Percentiles rank a stretch among this genome's conserved stretches.
phyloP scores from a whole-genome alignment of 2,113 vertebrate genomes.

The Genyomyrus donnyi region DNA sequence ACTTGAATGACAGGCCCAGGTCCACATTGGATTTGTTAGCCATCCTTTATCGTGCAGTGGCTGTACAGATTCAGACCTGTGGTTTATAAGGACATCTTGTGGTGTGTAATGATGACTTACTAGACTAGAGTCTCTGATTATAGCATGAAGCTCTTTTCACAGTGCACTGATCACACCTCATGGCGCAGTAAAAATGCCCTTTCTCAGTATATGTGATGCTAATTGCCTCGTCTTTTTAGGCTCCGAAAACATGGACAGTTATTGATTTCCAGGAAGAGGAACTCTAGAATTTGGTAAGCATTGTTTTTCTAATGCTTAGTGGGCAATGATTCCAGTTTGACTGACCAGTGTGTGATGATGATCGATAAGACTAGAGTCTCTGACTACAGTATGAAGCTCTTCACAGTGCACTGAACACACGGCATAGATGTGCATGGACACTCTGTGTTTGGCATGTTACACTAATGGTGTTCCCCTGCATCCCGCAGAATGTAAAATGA shows the following conservation, averaged over 20 bases:
- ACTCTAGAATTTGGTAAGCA: neutral
- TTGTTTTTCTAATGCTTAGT: neutral
- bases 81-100: neutral
- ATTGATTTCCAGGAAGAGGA: neutral
- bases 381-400: slow-evolving; percentile 18
- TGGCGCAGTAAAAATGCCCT: neutral
- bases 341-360: slow-evolving; percentile 17
- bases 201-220: neutral
- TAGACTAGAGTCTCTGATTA: slow-evolving; percentile 33
- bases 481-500: neutral
- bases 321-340: neutral
- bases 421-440: neutral
- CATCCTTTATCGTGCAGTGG: neutral
- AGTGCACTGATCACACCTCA: slow-evolving; percentile 36
- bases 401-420: slow-evolving; percentile 38
- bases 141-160: slow-evolving; percentile 25
- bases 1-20: neutral
- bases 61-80: neutral
- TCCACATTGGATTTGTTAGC: neutral
- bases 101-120: slow-evolving; percentile 22
- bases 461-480: neutral
- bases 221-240: neutral
- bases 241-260: neutral
- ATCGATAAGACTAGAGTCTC: slow-evolving; percentile 29
- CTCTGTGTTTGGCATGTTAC: neutral